Evolutionary conservation across 2,888 invertebrate genomes (phyloP).

Genomic region (Muscina levida): DNA sequence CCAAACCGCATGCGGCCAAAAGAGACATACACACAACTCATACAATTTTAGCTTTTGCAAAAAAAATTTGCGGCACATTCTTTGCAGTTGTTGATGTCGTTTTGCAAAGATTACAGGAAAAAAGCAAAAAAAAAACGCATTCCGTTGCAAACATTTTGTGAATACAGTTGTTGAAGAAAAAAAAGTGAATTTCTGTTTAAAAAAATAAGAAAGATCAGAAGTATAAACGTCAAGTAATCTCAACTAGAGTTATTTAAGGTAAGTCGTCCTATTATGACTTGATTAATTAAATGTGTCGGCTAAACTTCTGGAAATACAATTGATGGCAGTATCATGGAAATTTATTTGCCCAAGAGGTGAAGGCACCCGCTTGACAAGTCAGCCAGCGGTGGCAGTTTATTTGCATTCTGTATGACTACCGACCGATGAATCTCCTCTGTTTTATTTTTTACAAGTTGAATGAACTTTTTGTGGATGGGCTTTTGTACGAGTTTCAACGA

Average conservation of each 20-base stretch:
- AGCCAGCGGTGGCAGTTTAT: not conserved
- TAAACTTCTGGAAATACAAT: not conserved
- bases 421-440: constrained; percentile 33
- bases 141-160: constrained; percentile 63
- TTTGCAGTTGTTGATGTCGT: constrained; percentile 44
- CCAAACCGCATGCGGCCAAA: not conserved
- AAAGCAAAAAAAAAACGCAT: constrained; percentile 57
- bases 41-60: constrained; percentile 34
- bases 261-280: too few species aligned
- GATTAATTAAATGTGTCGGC: too few species aligned
- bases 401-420: constrained; percentile 36
- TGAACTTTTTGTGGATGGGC: constrained; percentile 57
- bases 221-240: too few species aligned
- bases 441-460: constrained; percentile 51
- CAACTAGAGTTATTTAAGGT: not conserved
- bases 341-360: not conserved
- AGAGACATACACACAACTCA: constrained; percentile 37
- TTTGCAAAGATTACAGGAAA: constrained; percentile 47
- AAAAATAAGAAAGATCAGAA: constrained; percentile 10
- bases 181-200: constrained; percentile 23
- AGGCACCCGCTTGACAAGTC: too few species aligned
- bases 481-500: not conserved
- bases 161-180: constrained; percentile 37
- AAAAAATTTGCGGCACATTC: constrained; percentile 61
- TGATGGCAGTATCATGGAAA: too few species aligned